A percentile compares a stretch with the other conserved stretches of the same genome.
Conservation (phyloP, 2,888 invertebrate genomes). For the Macaria liturata region DNA sequence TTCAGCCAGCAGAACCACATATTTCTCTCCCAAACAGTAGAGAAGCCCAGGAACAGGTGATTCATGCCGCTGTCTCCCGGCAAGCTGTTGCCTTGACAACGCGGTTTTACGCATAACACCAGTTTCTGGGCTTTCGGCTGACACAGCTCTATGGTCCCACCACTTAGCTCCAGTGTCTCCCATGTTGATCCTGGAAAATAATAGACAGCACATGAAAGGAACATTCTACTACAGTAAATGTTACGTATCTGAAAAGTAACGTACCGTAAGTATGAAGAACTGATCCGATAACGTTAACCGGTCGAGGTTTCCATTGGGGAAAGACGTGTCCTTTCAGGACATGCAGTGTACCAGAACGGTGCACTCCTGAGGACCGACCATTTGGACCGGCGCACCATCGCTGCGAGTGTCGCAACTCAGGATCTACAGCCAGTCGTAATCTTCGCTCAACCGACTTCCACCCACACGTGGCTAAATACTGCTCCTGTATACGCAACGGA, state of each 20-base stretch:
- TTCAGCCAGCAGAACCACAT: constrained; percentile 86
- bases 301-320: constrained; percentile 86
- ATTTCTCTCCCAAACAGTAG: constrained; percentile 86
- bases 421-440: constrained; percentile 85
- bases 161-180: constrained; percentile 73
- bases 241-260: constrained; percentile 2
- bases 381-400: constrained; percentile 85
- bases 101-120: constrained; percentile 73
- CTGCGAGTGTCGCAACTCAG: constrained; percentile 84
- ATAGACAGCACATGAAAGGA: constrained; percentile 3
- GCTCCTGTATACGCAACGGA: constrained; percentile 85
- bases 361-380: constrained; percentile 68
- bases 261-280: constrained; percentile 83
- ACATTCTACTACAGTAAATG: neutral
- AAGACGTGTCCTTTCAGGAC: constrained; percentile 87
- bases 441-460: constrained; percentile 84
- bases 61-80: constrained; percentile 61
- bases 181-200: constrained; percentile 59
- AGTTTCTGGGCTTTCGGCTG: constrained; percentile 72
- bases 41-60: constrained; percentile 86
- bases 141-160: constrained; percentile 71
- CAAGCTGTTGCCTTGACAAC: constrained; percentile 61
- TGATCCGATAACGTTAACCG: constrained; percentile 84
- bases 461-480: constrained; percentile 82
- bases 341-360: constrained; percentile 77